Evolutionary conservation across 1,140 invertebrate genomes (phyloP).

Genomic region (Drosophila oshimai): DNA sequence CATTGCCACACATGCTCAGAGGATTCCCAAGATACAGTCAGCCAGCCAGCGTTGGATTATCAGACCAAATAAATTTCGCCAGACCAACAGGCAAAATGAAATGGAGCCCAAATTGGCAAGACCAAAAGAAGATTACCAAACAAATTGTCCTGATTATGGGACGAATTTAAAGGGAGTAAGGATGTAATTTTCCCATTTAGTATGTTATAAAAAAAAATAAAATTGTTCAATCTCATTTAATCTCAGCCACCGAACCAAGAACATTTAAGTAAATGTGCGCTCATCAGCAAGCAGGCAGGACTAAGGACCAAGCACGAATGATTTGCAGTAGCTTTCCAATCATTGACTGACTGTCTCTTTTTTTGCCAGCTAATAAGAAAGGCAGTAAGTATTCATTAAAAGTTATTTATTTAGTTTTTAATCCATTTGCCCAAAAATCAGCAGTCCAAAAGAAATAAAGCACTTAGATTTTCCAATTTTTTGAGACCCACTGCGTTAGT

Average conservation of each 20-base stretch:
- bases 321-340: no score
- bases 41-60: conserved; percentile 56
- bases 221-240: no score
- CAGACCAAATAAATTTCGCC: conserved; percentile 51
- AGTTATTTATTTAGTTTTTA: conserved; percentile 78
- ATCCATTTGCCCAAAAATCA: conserved; percentile 59
- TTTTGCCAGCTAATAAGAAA: conserved; percentile 68
- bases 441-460: conserved; percentile 35
- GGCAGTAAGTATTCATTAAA: conserved; percentile 73
- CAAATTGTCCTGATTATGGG: conserved; percentile 76
- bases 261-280: conserved; percentile 72
- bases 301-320: conserved; percentile 8
- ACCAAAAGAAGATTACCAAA: conserved; percentile 65
- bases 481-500: neutral
- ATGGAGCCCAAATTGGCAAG: conserved; percentile 30
- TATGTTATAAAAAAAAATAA: no score
- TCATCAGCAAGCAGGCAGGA: conserved; percentile 55
- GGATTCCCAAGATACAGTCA: conserved; percentile 12
- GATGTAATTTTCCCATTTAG: no score
- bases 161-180: conserved; percentile 11
- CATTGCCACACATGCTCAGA: conserved; percentile 20
- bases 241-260: conserved; percentile 30
- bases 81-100: conserved; percentile 51
- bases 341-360: conserved; percentile 30
- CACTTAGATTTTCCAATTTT: neutral